These are phyloP conservation scores for Oscheius onirici DNA, from an alignment of 2,888 invertebrate species.

Conservation along the genomic window DNA sequence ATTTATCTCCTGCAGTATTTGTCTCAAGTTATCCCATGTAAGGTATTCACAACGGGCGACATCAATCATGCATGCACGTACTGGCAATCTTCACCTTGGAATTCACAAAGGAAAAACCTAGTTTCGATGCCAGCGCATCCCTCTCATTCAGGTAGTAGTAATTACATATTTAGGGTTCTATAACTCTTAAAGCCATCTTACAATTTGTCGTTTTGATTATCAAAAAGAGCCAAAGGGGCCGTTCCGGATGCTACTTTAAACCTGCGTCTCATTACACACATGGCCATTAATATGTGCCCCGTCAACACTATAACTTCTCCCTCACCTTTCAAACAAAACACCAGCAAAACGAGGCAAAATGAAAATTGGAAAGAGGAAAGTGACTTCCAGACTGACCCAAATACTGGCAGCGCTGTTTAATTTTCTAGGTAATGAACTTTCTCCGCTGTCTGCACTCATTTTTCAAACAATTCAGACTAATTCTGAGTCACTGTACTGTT, in stretches of 20 bases:
- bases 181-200: slow-evolving; percentile 7
- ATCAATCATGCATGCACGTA: slow-evolving; percentile 29
- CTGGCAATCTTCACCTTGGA: slow-evolving; percentile 29
- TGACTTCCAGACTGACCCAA: not conserved
- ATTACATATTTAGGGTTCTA: not conserved
- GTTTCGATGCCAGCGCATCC: not conserved
- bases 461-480: too few species aligned
- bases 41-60: slow-evolving; percentile 7
- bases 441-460: not conserved
- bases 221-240: slow-evolving; percentile 11
- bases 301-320: slow-evolving; percentile 11
- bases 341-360: not conserved
- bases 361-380: not conserved
- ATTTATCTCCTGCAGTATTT: slow-evolving; percentile 1
- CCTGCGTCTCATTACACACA: slow-evolving; percentile 25
- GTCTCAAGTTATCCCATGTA: slow-evolving; percentile 19
- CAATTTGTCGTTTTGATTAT: slow-evolving; percentile 5
- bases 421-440: slow-evolving; percentile 15
- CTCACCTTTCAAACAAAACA: not conserved
- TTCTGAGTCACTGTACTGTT: too few species aligned
- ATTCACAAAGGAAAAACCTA: slow-evolving; percentile 28
- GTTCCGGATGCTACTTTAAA: slow-evolving; percentile 23
- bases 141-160: not conserved
- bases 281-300: slow-evolving; percentile 20
- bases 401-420: not conserved